These are phyloP conservation scores for Cantharis nigra DNA, from an alignment of 2,888 invertebrate genomes.

Conservation along the genomic window DNA sequence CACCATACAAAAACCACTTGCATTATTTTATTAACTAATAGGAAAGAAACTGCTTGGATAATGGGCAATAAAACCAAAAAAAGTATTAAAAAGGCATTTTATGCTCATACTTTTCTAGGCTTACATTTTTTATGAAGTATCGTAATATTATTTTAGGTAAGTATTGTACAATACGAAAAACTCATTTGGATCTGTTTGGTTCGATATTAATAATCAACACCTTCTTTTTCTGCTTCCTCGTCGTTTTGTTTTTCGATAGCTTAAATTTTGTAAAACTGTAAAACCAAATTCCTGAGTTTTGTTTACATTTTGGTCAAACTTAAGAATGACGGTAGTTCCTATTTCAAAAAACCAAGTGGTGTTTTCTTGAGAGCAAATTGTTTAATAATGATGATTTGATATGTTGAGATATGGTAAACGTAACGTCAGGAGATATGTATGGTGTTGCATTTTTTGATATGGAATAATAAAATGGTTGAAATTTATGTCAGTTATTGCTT, in stretches of 20 bases:
- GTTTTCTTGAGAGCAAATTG: constrained; percentile 28
- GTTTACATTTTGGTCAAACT: constrained; percentile 1
- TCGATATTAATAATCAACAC: not conserved
- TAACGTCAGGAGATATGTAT: constrained; percentile 17
- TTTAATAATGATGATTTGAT: constrained; percentile 8
- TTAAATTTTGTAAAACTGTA: not conserved
- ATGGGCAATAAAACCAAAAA: not conserved
- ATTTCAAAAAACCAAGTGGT: constrained; percentile 17
- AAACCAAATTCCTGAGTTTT: not conserved
- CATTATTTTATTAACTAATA: not conserved
- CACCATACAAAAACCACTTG: constrained; percentile 1
- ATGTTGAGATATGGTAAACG: constrained; percentile 14
- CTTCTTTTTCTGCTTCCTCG: not conserved
- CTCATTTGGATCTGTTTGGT: not conserved
- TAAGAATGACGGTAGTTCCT: not conserved
- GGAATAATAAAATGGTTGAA: not conserved
- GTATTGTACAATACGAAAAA: not conserved
- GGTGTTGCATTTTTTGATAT: not conserved
- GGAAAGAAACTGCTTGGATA: not conserved
- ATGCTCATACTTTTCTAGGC: not conserved
- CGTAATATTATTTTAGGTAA: not conserved
- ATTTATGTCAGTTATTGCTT: constrained; percentile 10
- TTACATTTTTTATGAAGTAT: not conserved
- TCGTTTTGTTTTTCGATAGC: not conserved
- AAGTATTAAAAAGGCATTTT: not conserved